Percentiles rank a stretch among this genome's conserved stretches.
These are phyloP conservation scores for Drosophila fulvimacula DNA, from an alignment of 2,888 invertebrate genomes.

Conservation along the genomic window DNA sequence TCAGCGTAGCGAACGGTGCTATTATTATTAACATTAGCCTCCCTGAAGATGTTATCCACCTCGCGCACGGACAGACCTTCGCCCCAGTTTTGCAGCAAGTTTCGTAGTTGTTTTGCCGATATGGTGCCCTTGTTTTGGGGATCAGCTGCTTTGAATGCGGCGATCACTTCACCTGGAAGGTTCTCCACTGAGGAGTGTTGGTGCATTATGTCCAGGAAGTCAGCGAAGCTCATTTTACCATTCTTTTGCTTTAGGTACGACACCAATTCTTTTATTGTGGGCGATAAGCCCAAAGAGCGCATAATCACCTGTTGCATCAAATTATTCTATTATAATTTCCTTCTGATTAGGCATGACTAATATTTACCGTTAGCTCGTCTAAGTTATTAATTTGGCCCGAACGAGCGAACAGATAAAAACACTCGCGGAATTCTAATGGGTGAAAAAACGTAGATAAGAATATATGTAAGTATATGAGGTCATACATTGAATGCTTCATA, in stretches of 20 bases:
- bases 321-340: neutral
- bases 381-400: conserved; percentile 94
- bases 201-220: conserved; percentile 97
- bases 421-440: conserved; percentile 95
- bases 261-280: conserved; percentile 95
- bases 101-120: conserved; percentile 92
- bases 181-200: conserved; percentile 89
- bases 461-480: conserved; percentile 50
- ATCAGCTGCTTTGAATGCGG: conserved; percentile 96
- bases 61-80: conserved; percentile 92
- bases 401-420: conserved; percentile 96
- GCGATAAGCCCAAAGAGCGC: conserved; percentile 97
- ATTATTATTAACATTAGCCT: conserved; percentile 93
- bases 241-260: conserved; percentile 92
- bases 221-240: conserved; percentile 97
- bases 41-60: conserved; percentile 95
- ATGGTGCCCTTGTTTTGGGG: conserved; percentile 90
- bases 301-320: conserved; percentile 88
- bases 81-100: conserved; percentile 95
- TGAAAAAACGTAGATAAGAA: conserved; percentile 46
- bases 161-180: conserved; percentile 89
- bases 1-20: conserved; percentile 95
- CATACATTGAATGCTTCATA: conserved; percentile 23
- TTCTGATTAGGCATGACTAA: conserved; percentile 9
- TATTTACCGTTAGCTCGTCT: conserved; percentile 91